Percentiles rank a stretch among this genome's conserved stretches.
phyloP scores from a whole-genome alignment of 2,797 vertebrate genomes.

The Rhabdomys pumilio region DNA sequence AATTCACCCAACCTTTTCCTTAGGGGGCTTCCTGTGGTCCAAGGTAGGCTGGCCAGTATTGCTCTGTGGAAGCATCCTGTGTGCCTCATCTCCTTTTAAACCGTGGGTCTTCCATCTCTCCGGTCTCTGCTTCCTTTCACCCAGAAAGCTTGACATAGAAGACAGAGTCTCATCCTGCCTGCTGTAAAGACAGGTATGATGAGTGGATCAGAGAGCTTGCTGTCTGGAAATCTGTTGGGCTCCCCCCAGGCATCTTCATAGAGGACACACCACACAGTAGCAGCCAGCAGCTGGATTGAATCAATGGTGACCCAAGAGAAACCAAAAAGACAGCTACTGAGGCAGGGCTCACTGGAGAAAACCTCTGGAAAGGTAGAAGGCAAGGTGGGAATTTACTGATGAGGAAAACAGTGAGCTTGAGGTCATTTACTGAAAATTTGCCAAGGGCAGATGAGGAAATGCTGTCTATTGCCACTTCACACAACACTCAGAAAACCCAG shows the following conservation, averaged over 20 bases:
- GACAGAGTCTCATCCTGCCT: neutral
- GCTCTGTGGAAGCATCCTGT: neutral
- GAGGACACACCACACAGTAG: neutral
- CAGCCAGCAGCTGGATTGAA: neutral
- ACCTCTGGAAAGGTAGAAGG: neutral
- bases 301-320: neutral
- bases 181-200: neutral
- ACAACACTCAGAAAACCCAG: neutral
- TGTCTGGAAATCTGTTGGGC: neutral
- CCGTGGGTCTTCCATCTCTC: neutral
- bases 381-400: neutral
- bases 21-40: neutral
- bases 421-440: neutral
- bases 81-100: no score
- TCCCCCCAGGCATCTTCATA: neutral
- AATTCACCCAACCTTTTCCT: neutral
- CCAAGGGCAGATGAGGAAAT: neutral
- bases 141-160: neutral
- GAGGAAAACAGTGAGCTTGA: neutral
- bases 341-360: neutral
- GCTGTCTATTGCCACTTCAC: neutral
- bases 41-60: neutral
- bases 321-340: no score
- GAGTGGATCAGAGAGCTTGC: neutral
- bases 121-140: neutral